These are phyloP conservation scores for Acleris cristana DNA, from an alignment of 2,888 invertebrate species.

Conservation along the genomic window DNA sequence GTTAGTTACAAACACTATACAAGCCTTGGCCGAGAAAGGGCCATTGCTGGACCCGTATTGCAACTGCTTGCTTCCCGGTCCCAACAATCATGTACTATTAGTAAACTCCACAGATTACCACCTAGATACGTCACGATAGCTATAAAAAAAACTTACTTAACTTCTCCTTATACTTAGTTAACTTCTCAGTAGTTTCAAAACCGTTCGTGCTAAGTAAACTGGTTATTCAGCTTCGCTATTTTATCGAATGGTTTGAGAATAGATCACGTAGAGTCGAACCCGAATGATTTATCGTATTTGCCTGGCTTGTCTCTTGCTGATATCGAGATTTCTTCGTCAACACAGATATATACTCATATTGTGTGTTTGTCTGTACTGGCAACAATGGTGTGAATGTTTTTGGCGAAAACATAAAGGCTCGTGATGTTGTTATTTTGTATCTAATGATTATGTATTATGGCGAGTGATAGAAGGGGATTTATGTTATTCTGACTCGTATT, in stretches of 20 bases:
- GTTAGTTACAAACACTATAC: too few species aligned
- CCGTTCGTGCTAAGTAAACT: slow-evolving; percentile 1
- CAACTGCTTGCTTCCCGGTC: too few species aligned
- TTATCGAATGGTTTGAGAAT: slow-evolving; percentile 47
- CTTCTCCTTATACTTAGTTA: too few species aligned
- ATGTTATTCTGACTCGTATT: slow-evolving; percentile 12
- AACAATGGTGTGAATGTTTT: slow-evolving; percentile 41
- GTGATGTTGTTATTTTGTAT: slow-evolving; percentile 36
- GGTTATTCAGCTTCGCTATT: slow-evolving; percentile 6
- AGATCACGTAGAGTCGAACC: slow-evolving; percentile 43
- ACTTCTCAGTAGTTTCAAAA: slow-evolving; percentile 1
- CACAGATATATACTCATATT: slow-evolving; percentile 37
- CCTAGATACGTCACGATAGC: too few species aligned
- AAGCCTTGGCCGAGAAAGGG: too few species aligned
- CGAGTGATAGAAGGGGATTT: slow-evolving; percentile 28
- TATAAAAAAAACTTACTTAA: too few species aligned
- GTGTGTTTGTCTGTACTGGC: slow-evolving; percentile 32
- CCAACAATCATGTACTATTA: too few species aligned
- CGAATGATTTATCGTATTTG: slow-evolving; percentile 63
- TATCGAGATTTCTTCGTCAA: slow-evolving; percentile 51
- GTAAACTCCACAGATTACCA: too few species aligned
- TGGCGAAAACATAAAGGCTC: slow-evolving; percentile 29
- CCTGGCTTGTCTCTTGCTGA: slow-evolving; percentile 48
- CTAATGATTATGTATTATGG: slow-evolving; percentile 37
- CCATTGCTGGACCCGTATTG: too few species aligned